Evolutionary conservation across 2,113 vertebrate genomes (phyloP), one percentile per base, ranked within the genome.

Genomic region (Marmota flaviventris): DNA sequence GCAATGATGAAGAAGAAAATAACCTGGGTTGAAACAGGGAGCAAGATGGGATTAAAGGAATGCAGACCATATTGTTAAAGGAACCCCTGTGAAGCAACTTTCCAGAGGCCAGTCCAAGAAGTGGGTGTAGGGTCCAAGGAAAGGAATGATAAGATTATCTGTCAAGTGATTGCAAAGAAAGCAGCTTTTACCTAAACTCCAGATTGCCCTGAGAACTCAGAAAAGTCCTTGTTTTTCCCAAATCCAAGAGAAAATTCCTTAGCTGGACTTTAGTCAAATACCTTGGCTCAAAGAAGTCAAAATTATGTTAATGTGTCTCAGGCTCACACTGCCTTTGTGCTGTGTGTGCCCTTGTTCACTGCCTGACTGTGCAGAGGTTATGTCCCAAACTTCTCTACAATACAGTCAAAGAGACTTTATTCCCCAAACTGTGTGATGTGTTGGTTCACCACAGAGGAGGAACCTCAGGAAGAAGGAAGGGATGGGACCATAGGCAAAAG

Each of bases 151-250:
- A 85, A 18, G 65, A 53, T 94, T 93, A 95, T 12, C 70, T 75
- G 24, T 73, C 89, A 96, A 94, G 25, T 93, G 92, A 91, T 85
- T 16, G 0, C 61, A 95, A 93, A 93, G 20, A 96, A 95, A 85
- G 45, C 51, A 82, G 72, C 67, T 96, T 87, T 93, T 39, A 91
- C 69, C 48, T 82, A 91, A 96, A 95, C 56, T 70, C 78, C 22
- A 29, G 65, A 63, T 78, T 91, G 8, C 51, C 29, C 45, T 73
- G 24, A 51, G 27, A 97, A 95, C 34, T 95, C 67, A 91, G 77
- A 67, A 93, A 93, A 8, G 24, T 51, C 34, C 14, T 85, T 85
- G 20, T 37, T 92, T 95, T 87, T 20, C 53, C 34, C 25, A 94
- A 81, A 88, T 86, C 22, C 67, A 95, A 93, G 53, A 78, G 67